A percentile compares a stretch with the other conserved stretches of the same genome.
Conservation (phyloP, 2,888 invertebrate genomes). For the Enchytraeus crypticus region DNA sequence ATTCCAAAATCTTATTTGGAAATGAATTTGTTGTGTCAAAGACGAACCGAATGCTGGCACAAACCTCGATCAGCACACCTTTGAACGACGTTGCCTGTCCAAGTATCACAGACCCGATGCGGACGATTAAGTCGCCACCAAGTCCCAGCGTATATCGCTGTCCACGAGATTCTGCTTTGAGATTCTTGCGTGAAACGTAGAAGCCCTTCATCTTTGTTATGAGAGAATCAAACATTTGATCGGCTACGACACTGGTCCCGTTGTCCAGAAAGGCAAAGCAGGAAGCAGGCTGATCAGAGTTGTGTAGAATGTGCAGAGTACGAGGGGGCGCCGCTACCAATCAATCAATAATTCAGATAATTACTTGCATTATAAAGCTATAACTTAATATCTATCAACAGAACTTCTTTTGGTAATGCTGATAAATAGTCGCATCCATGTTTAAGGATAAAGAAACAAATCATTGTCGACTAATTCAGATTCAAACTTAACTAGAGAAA, state of each 20-base stretch:
- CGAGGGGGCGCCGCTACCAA: constrained; percentile 59
- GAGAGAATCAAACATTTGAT: constrained; percentile 77
- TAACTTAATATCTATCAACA: not conserved
- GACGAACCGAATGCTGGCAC: no score
- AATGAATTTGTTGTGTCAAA: no score
- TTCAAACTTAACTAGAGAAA: no score
- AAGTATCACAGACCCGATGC: constrained; percentile 83
- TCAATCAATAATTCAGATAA: constrained; percentile 1
- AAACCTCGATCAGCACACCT: constrained; percentile 84
- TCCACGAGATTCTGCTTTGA: constrained; percentile 70
- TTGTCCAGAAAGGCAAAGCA: constrained; percentile 80
- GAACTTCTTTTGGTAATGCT: no score
- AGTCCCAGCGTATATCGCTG: constrained; percentile 47
- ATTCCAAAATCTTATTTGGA: no score
- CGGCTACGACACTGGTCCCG: constrained; percentile 78
- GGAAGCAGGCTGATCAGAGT: constrained; percentile 88
- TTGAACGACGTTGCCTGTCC: constrained; percentile 72
- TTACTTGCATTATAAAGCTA: not conserved
- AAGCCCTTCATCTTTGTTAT: constrained; percentile 80
- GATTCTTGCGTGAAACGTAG: constrained; percentile 55
- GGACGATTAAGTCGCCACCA: constrained; percentile 78
- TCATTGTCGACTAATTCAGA: no score
- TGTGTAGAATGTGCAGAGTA: constrained; percentile 84
- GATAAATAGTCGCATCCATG: no score
- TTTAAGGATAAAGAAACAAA: no score